phyloP scores from a whole-genome alignment of 2,113 vertebrate species.

The Heteronetta atricapilla region DNA sequence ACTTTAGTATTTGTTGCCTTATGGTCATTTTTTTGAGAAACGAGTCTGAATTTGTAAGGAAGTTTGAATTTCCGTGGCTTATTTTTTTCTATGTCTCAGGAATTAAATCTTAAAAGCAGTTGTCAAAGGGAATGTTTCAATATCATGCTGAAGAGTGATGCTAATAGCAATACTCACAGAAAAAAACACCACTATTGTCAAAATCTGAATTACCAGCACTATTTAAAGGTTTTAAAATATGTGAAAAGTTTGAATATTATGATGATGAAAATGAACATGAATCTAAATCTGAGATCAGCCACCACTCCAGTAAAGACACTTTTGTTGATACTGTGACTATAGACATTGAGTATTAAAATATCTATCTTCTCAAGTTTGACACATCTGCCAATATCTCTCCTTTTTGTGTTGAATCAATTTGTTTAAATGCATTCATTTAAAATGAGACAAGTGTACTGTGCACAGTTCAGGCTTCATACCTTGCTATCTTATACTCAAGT shows the following conservation, averaged over 20 bases:
- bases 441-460: not conserved
- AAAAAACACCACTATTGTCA: no score
- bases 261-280: not conserved
- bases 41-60: not conserved
- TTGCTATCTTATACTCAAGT: not conserved
- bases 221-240: not conserved
- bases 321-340: not conserved
- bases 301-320: not conserved
- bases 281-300: not conserved
- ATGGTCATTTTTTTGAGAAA: not conserved
- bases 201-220: not conserved
- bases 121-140: not conserved
- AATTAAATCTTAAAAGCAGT: not conserved
- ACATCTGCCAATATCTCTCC: not conserved
- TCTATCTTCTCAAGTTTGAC: not conserved
- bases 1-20: not conserved
- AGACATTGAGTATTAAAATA: not conserved
- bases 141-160: not conserved
- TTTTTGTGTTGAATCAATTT: not conserved
- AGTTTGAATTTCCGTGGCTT: not conserved
- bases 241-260: not conserved
- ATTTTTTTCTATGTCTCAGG: not conserved
- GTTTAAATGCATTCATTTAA: not conserved
- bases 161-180: not conserved
- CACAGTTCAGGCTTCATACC: not conserved